Percentiles rank a stretch among this genome's conserved stretches.
Conservation (phyloP, 2,113 vertebrate genomes). For the Microcebus murinus region DNA sequence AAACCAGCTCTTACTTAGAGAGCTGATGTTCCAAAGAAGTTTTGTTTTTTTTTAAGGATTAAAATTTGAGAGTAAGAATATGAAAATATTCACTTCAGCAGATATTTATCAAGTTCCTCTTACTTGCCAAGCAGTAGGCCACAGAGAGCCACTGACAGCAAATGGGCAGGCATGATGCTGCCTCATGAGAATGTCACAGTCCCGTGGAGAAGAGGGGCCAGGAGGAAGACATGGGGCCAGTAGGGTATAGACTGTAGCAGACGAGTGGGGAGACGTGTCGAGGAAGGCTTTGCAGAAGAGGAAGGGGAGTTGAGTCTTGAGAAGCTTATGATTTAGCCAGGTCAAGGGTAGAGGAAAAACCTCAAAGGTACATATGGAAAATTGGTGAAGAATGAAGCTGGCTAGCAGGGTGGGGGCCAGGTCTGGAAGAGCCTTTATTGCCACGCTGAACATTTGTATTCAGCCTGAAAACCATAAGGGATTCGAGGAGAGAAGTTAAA, state of each 20-base stretch:
- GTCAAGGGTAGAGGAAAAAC: neutral
- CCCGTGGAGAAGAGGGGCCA: neutral
- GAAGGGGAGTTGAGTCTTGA: neutral
- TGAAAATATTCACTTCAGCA: neutral
- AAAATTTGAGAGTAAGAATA: conserved; percentile 21
- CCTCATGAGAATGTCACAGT: neutral
- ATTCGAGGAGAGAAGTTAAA: neutral
- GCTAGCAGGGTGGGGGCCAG: neutral
- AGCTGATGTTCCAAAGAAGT: neutral
- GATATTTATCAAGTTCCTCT: neutral
- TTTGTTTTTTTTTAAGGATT: neutral
- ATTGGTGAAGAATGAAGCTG: neutral
- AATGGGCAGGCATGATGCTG: neutral
- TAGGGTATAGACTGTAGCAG: neutral
- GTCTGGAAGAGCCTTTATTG: neutral
- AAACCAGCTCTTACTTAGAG: neutral
- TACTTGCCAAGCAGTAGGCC: neutral
- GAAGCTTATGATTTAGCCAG: neutral
- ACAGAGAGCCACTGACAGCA: neutral
- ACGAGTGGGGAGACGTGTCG: neutral
- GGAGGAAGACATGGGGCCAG: neutral
- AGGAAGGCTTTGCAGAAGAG: neutral
- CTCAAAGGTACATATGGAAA: neutral
- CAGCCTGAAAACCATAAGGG: neutral
- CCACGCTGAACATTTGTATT: neutral